Conservation (phyloP, 2,888 invertebrate genomes). For the Colostygia pectinataria region DNA sequence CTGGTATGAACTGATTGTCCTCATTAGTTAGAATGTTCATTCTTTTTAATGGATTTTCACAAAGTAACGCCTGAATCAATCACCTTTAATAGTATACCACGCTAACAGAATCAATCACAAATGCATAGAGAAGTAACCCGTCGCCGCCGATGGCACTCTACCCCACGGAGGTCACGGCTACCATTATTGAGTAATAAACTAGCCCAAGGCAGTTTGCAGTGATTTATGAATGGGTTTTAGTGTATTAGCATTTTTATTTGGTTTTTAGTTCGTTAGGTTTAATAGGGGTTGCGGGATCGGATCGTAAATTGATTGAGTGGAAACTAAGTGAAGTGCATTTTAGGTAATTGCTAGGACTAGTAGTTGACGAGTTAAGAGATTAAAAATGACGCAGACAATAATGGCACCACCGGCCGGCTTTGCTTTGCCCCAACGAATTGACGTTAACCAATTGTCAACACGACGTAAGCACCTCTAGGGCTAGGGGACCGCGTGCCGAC, state of each 20-base stretch:
- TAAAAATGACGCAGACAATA: too few species aligned
- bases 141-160: constrained; percentile 39
- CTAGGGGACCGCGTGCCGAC: too few species aligned
- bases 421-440: too few species aligned
- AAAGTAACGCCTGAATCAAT: too few species aligned
- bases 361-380: constrained; percentile 1
- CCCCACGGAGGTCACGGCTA: constrained; percentile 14
- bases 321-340: constrained; percentile 15
- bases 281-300: constrained; percentile 17
- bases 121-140: constrained; percentile 59
- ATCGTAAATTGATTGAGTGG: constrained; percentile 24
- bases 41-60: too few species aligned
- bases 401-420: too few species aligned
- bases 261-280: constrained; percentile 28
- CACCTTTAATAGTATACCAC: not conserved
- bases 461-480: too few species aligned
- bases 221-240: constrained; percentile 34
- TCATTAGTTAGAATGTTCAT: too few species aligned
- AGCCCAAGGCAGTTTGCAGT: constrained; percentile 26
- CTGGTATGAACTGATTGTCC: too few species aligned
- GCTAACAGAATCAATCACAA: constrained; percentile 64
- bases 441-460: too few species aligned
- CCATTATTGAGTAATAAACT: constrained; percentile 26
- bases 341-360: constrained; percentile 8
- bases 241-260: constrained; percentile 36